Conservation (phyloP, 2,888 invertebrate species). For the Clostera curtula region DNA sequence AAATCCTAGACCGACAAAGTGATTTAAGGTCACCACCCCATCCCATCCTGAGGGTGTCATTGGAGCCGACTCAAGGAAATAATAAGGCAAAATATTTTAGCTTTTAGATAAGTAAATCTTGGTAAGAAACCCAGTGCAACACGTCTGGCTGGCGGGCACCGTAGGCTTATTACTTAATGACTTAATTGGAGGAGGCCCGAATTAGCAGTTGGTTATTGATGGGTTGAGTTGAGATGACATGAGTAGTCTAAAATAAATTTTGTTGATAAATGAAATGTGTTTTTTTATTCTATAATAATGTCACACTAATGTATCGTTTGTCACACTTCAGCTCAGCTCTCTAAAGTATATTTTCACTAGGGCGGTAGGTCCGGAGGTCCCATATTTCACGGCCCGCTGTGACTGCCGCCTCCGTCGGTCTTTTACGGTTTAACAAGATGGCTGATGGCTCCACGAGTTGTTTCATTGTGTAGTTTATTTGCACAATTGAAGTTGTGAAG, state of each 20-base stretch:
- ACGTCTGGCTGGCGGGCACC: too few relatives aligned
- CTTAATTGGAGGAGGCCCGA: too few relatives aligned
- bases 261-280: background rate
- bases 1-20: too few relatives aligned
- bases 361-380: conserved; percentile 57
- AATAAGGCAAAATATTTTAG: too few relatives aligned
- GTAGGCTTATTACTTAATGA: too few relatives aligned
- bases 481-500: conserved; percentile 5
- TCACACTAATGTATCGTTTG: conserved; percentile 14
- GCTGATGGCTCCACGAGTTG: conserved; percentile 27
- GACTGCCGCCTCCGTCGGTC: conserved; percentile 42
- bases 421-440: conserved; percentile 41
- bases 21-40: too few relatives aligned
- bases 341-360: conserved; percentile 13
- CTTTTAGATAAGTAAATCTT: too few relatives aligned
- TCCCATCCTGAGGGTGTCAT: too few relatives aligned
- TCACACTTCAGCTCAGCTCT: conserved; percentile 17
- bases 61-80: too few relatives aligned
- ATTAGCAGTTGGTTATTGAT: too few relatives aligned
- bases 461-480: conserved; percentile 14
- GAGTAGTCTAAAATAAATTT: background rate
- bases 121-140: too few relatives aligned
- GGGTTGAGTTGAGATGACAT: background rate
- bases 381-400: conserved; percentile 51
- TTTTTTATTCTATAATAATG: background rate